Base-by-base conservation (phyloP, 1,140 invertebrate species). In the Antheraea mylitta region DNA sequence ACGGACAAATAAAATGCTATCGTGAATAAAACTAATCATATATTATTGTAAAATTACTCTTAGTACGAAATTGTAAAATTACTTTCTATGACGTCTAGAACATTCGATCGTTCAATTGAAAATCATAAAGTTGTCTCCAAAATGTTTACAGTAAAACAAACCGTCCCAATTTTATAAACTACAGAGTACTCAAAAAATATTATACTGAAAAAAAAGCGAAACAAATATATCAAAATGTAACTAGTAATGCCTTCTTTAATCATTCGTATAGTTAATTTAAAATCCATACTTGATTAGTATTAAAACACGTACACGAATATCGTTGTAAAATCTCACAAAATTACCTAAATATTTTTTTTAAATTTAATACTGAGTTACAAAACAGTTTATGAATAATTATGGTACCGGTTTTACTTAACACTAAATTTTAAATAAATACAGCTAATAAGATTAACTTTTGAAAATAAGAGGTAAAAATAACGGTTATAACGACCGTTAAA, bases 311-410 rank as follows among this genome's bases (percentile, higher is more conserved):
- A 71, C 86, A 86, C 79, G 79, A 86, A 88, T 80, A 65, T 91
- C 87, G 86, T 91, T 91, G 89, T 91, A 90, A 89, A 91, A 70
- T 87, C 77, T 91, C 85, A 91, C 87, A 91, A 89, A 89, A 76
- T 82, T 87, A 67, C 81, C 82, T 87, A 86, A 37, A 22, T 64
- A 64, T 63, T 37, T 64, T 42, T 58, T 81, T 74, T 79, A 86
- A 91, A 30, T 30, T 30, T 30, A 30, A 90, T 90, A 91, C 85
- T 91, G 86, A 73, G 65, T 70, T 80, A 80, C 7, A 66, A 82
- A 80, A 79, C 69, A 72, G 64, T 75, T 66, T 42, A 70, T 71
- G 48, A 82, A 79, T 85, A 82, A 82, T 78, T 82, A 78, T 86
- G 87, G 89, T 91, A 91, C 75, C 66, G 60, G 19, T 60, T 37